Evolutionary conservation across 2,113 vertebrate genomes (phyloP).

Genomic region (Erythrocercus mccallii): DNA sequence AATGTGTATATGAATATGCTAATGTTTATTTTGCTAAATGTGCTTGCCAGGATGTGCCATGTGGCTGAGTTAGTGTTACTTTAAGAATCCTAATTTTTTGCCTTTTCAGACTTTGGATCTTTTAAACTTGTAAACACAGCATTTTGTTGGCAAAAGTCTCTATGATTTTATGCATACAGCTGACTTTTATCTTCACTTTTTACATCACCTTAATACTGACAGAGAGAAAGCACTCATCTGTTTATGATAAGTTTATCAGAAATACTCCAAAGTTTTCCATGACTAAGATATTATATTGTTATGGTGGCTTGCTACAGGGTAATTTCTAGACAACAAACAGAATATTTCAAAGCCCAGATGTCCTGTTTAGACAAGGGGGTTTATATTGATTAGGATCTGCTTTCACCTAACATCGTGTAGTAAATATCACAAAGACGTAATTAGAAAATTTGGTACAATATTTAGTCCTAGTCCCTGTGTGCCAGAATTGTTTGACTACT

Average conservation of each 20-base stretch:
- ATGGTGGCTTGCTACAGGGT: constrained; percentile 52
- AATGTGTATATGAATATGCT: constrained; percentile 63
- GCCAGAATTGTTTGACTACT: constrained; percentile 76
- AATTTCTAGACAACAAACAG: constrained; percentile 58
- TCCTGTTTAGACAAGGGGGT: constrained; percentile 68
- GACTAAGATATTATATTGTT: constrained; percentile 52
- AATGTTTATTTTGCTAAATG: constrained; percentile 61
- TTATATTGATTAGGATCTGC: constrained; percentile 67
- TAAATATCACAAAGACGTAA: constrained; percentile 70
- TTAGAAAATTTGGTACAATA: constrained; percentile 76
- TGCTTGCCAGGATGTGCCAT: constrained; percentile 51
- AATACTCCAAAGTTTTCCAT: constrained; percentile 51
- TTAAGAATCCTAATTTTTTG: constrained; percentile 62
- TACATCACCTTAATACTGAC: constrained; percentile 57
- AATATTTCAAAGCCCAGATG: constrained; percentile 71
- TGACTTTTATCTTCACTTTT: constrained; percentile 59
- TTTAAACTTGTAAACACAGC: constrained; percentile 63
- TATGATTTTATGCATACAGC: constrained; percentile 33
- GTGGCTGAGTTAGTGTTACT: constrained; percentile 60
- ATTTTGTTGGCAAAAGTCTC: constrained; percentile 37
- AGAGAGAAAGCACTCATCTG: constrained; percentile 37
- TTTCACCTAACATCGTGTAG: constrained; percentile 63
- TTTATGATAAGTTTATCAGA: constrained; percentile 51
- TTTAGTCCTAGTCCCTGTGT: constrained; percentile 69
- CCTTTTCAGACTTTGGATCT: constrained; percentile 63